Evolutionary conservation across 2,888 invertebrate genomes (phyloP).

Genomic region (Trissolcus japonicus): DNA sequence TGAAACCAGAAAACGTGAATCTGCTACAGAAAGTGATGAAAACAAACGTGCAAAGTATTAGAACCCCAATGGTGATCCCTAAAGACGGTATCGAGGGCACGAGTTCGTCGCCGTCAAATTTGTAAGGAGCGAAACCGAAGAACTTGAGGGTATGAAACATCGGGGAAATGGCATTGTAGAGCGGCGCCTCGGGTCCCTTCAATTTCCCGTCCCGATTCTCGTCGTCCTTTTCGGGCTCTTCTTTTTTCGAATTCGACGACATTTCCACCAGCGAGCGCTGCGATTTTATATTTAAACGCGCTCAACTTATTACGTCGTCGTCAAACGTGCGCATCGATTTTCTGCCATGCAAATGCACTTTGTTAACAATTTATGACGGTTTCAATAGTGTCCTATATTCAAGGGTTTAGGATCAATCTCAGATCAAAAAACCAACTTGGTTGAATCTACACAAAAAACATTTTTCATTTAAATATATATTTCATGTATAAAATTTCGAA

Average conservation of each 20-base stretch:
- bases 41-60: constrained; percentile 25
- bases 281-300: constrained; percentile 36
- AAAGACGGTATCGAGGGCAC: constrained; percentile 58
- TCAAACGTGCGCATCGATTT: constrained; percentile 37
- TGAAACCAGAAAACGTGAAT: constrained; percentile 29
- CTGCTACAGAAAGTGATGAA: constrained; percentile 28
- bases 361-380: constrained; percentile 29
- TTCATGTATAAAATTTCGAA: too few species aligned
- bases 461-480: too few species aligned
- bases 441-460: too few species aligned
- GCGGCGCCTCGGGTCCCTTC: constrained; percentile 64
- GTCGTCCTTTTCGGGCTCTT: constrained; percentile 21
- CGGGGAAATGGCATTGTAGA: constrained; percentile 68
- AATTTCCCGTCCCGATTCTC: constrained; percentile 41
- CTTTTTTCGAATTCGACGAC: constrained; percentile 4
- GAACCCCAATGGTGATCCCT: constrained; percentile 15
- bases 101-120: constrained; percentile 61
- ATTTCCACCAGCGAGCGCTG: constrained; percentile 13
- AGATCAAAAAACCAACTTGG: too few species aligned
- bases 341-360: constrained; percentile 30
- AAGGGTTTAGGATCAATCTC: neutral
- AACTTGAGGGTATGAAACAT: constrained; percentile 63
- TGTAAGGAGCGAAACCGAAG: constrained; percentile 72
- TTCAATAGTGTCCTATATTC: constrained; percentile 1
- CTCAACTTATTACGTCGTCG: constrained; percentile 1